Conservation (phyloP, 2,797 vertebrate species). For the Rhinella marina region DNA sequence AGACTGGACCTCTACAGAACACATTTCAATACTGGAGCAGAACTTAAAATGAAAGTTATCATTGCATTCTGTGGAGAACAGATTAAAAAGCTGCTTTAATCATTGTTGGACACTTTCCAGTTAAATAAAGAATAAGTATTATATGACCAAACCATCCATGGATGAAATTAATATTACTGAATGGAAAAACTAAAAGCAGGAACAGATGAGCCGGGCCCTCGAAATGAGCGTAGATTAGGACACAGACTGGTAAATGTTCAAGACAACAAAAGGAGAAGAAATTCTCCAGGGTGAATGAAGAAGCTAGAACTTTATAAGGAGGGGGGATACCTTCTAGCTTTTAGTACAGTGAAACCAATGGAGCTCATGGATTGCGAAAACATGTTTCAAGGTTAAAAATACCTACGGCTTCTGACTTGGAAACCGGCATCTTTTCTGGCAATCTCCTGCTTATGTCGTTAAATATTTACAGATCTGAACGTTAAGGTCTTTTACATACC, state of each 20-base stretch:
- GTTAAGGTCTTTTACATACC: not conserved
- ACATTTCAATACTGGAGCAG: not conserved
- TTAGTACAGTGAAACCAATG: not conserved
- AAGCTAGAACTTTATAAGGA: no score
- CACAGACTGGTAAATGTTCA: not conserved
- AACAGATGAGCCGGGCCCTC: not conserved
- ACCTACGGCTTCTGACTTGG: not conserved
- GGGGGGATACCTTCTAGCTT: not conserved
- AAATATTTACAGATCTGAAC: constrained; percentile 33
- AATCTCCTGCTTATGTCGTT: not conserved
- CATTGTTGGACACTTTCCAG: not conserved
- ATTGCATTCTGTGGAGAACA: not conserved
- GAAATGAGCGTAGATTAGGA: not conserved
- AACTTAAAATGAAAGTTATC: not conserved
- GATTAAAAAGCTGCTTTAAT: not conserved
- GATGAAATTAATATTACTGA: constrained; percentile 16
- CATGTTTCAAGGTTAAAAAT: constrained; percentile 45
- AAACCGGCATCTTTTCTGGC: constrained; percentile 11
- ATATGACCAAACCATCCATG: constrained; percentile 8
- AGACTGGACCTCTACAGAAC: not conserved
- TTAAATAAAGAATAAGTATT: constrained; percentile 10
- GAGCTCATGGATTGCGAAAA: not conserved
- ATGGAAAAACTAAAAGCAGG: not conserved
- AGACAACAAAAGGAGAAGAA: not conserved
- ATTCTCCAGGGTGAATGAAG: not conserved